Base-by-base conservation (phyloP, 2,888 invertebrate species). In the Phasia obesa region DNA sequence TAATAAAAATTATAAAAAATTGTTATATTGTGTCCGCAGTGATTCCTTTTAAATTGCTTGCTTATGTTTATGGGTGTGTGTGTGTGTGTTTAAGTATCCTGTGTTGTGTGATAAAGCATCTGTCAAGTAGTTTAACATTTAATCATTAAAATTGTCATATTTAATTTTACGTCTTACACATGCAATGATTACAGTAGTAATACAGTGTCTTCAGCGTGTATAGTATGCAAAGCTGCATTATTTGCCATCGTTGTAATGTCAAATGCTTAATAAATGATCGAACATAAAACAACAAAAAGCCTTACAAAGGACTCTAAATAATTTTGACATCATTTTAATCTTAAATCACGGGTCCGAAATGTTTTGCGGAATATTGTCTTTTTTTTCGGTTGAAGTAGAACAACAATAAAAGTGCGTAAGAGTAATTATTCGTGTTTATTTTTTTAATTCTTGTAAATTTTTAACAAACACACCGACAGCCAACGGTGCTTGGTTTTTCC, bases 181-280 rank as follows among this genome's bases (percentile, higher is more conserved):
- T 35, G 35, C 1, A 0, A 11, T 35, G 9, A 35, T 35, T 5
- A 35, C 9, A 5, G 31, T 5, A 9, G 31, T 31, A 4, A 7
- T 31, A 31, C 31, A 31, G 31, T 31, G 6, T 35, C 35, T 11
- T 11, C n/a, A 35, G 7, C 35, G 11, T 35, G 11, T 35, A 35
- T 35, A 9, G 35, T 35, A 35, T 6, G 9, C 1, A 1, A 5
- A 2, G 2, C 11, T 35, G 35, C 35, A 11, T 9, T 11, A 31
- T 62, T 21, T 31, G 23, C 25, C 31, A 69, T 53, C 15, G 21
- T 53, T 11, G 15, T 55, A 15, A 44, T 62, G 21, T 62, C 6
- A 65, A 51, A 19, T 64, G 42, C 51, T n/a, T 42, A 27, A 5
- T 71, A 35, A 35, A n/a, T 74, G 44, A 73, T 60, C 25, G 35